phyloP scores from a whole-genome alignment of 2,888 invertebrate genomes.

The Agrenia bidenticulata region DNA sequence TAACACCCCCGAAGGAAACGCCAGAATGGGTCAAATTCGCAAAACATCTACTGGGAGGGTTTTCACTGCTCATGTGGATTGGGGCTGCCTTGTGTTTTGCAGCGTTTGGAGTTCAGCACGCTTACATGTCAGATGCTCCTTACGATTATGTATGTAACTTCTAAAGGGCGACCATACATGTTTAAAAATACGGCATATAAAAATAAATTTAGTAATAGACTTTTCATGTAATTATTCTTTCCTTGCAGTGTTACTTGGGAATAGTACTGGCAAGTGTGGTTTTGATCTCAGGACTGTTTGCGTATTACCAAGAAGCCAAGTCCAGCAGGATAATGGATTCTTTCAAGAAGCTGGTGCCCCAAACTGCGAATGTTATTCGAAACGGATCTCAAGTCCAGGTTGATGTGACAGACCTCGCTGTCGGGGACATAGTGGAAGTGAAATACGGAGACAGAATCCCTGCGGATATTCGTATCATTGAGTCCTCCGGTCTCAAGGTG shows the following conservation, averaged over 20 bases:
- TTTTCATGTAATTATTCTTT: too few species aligned
- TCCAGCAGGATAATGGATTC: conserved; percentile 61
- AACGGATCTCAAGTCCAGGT: conserved; percentile 22
- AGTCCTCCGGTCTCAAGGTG: conserved; percentile 62
- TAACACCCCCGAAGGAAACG: conserved; percentile 59
- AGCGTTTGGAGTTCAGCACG: conserved; percentile 56
- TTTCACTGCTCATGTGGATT: conserved; percentile 61
- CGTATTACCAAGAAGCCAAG: conserved; percentile 72
- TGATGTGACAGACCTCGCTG: conserved; percentile 33
- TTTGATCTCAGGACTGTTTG: conserved; percentile 70
- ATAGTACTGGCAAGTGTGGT: conserved; percentile 67
- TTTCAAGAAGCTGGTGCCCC: conserved; percentile 44
- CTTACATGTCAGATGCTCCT: conserved; percentile 42
- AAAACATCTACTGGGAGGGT: conserved; percentile 61
- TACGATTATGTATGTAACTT: conserved; percentile 25
- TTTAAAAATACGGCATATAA: too few species aligned
- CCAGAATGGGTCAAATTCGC: conserved; percentile 63
- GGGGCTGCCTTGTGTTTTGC: conserved; percentile 59
- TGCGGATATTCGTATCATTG: conserved; percentile 62
- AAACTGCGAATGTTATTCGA: conserved; percentile 36
- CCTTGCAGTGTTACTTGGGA: conserved; percentile 62
- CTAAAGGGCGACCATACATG: background rate
- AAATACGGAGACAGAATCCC: conserved; percentile 64
- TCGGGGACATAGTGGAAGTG: conserved; percentile 63
- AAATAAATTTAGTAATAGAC: too few species aligned